These are phyloP conservation scores for Triplophysa yarkandensis DNA, from an alignment of 2,797 vertebrate genomes.

Conservation along the genomic window DNA sequence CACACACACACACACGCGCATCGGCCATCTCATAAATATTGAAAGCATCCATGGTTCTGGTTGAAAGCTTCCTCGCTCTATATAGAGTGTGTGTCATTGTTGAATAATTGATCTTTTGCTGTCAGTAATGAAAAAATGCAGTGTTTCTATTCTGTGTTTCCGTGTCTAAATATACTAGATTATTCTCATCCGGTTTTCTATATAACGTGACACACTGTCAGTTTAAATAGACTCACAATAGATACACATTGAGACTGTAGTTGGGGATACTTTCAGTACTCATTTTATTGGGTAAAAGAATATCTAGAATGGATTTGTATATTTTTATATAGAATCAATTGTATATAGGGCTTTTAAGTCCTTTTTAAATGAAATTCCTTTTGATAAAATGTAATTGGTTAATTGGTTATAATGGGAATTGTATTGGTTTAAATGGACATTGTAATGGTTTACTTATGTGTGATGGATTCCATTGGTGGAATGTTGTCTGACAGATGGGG, in stretches of 20 bases:
- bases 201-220: neutral
- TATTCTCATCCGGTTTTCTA: neutral
- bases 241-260: neutral
- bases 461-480: too few species aligned
- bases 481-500: too few species aligned
- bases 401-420: too few species aligned
- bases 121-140: constrained; percentile 55
- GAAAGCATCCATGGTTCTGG: constrained; percentile 64
- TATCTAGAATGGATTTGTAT: too few species aligned
- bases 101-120: constrained; percentile 77
- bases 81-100: constrained; percentile 66
- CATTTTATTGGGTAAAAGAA: too few species aligned
- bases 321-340: too few species aligned
- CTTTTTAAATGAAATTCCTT: too few species aligned
- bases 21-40: constrained; percentile 70
- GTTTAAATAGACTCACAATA: neutral
- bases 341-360: too few species aligned
- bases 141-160: constrained; percentile 43
- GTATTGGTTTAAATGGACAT: too few species aligned
- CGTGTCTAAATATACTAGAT: constrained; percentile 33
- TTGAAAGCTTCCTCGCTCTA: constrained; percentile 62
- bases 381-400: too few species aligned
- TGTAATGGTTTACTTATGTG: too few species aligned
- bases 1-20: constrained; percentile 23
- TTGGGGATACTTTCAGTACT: neutral